phyloP scores from a whole-genome alignment of 2,888 invertebrate genomes.

The Catocala nupta region DNA sequence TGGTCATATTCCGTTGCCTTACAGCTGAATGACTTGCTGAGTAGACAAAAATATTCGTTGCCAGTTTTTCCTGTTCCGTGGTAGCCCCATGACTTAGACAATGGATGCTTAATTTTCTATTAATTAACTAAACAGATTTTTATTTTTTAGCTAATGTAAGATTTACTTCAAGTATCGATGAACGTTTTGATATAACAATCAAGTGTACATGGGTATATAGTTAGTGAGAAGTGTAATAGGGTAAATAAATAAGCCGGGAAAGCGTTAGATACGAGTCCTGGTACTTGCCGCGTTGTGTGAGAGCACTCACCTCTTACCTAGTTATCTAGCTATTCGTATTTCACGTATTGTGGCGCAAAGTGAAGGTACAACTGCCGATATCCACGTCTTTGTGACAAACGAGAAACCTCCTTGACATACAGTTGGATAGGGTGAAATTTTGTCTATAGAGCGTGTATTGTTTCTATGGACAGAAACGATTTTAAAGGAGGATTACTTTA shows the following conservation, averaged over 20 bases:
- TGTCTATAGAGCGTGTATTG: neutral
- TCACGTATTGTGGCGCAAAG: constrained; percentile 51
- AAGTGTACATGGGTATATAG: neutral
- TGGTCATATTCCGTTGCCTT: too few species aligned
- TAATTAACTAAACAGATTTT: too few species aligned
- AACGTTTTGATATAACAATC: too few species aligned
- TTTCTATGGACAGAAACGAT: neutral
- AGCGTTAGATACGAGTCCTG: constrained; percentile 29
- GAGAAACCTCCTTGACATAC: constrained; percentile 13
- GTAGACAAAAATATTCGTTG: too few species aligned
- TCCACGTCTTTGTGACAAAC: constrained; percentile 30
- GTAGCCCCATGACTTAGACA: too few species aligned
- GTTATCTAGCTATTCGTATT: constrained; percentile 64
- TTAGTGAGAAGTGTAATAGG: constrained; percentile 6
- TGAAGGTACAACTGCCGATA: constrained; percentile 53
- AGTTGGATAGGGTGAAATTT: constrained; percentile 18
- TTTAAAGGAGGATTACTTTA: too few species aligned
- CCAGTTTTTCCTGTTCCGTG: too few species aligned
- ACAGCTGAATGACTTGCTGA: too few species aligned
- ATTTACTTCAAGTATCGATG: too few species aligned
- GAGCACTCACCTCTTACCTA: constrained; percentile 71
- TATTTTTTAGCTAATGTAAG: too few species aligned
- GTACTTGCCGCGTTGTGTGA: constrained; percentile 30
- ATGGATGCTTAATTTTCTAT: too few species aligned
- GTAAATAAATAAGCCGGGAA: constrained; percentile 32